Evolutionary conservation across 2,113 vertebrate species (phyloP).

Genomic region (Hemichromis elongatus): DNA sequence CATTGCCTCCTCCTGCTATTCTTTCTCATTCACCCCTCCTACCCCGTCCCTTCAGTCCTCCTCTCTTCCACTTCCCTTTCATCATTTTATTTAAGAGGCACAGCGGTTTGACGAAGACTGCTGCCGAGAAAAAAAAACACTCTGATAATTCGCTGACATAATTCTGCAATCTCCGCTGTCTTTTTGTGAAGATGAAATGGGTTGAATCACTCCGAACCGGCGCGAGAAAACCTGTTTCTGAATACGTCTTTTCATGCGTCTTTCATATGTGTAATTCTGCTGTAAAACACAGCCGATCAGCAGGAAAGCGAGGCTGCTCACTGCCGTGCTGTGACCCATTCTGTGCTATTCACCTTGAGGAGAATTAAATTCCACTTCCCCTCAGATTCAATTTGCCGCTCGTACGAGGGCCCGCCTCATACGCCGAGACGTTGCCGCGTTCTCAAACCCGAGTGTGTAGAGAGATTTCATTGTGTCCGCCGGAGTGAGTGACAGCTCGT

Average conservation of each 20-base stretch:
- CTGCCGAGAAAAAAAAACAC: neutral
- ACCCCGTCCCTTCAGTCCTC: neutral
- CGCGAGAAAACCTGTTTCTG: neutral
- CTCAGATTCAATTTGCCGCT: neutral
- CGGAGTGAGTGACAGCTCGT: neutral
- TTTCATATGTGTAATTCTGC: neutral
- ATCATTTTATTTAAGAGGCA: constrained; percentile 12
- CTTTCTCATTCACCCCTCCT: neutral
- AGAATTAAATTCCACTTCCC: neutral
- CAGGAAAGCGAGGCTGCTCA: neutral
- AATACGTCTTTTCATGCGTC: fast-evolving
- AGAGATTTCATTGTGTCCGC: constrained; percentile 14
- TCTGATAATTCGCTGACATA: neutral
- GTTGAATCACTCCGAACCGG: neutral
- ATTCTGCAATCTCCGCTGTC: constrained; percentile 5
- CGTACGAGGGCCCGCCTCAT: neutral
- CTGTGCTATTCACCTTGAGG: neutral
- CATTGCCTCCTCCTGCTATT: neutral
- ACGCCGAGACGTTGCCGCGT: neutral
- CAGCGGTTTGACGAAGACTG: neutral
- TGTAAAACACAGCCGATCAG: neutral
- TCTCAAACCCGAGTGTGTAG: neutral
- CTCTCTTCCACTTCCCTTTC: constrained; percentile 5
- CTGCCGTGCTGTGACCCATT: neutral
- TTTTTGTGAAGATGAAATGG: neutral